A percentile compares a stretch with the other conserved stretches of the same genome.
phyloP scores from a whole-genome alignment of 2,888 invertebrate species.

The Loripinus fragilis region DNA sequence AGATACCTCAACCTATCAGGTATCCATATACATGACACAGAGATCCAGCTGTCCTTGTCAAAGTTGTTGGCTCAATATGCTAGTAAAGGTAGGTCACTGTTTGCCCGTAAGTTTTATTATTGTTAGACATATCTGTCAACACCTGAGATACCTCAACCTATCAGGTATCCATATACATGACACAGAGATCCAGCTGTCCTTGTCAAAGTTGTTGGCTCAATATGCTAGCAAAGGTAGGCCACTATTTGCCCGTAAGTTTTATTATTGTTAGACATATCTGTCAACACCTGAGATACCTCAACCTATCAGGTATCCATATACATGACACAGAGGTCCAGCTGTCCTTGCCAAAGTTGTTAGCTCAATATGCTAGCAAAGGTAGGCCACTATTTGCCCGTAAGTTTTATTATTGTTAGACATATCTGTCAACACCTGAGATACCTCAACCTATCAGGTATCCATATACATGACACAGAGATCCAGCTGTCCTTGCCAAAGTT shows the following conservation, averaged over 20 bases:
- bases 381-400: conserved; percentile 29
- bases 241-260: conserved; percentile 62
- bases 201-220: not conserved
- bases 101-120: conserved; percentile 70
- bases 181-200: conserved; percentile 26
- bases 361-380: conserved; percentile 4
- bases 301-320: conserved; percentile 76
- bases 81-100: not conserved
- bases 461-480: conserved; percentile 66
- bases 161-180: conserved; percentile 76
- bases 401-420: conserved; percentile 67
- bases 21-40: conserved; percentile 71
- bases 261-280: conserved; percentile 67
- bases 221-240: conserved; percentile 4
- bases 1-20: conserved; percentile 76
- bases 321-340: conserved; percentile 55
- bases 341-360: not conserved
- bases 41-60: conserved; percentile 18
- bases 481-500: conserved; percentile 4
- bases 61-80: not conserved
- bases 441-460: conserved; percentile 76
- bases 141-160: conserved; percentile 74
- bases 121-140: conserved; percentile 63
- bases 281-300: conserved; percentile 69
- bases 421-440: conserved; percentile 67